Evolutionary conservation across 2,888 invertebrate species (phyloP).

Genomic region (Seira musarum): DNA sequence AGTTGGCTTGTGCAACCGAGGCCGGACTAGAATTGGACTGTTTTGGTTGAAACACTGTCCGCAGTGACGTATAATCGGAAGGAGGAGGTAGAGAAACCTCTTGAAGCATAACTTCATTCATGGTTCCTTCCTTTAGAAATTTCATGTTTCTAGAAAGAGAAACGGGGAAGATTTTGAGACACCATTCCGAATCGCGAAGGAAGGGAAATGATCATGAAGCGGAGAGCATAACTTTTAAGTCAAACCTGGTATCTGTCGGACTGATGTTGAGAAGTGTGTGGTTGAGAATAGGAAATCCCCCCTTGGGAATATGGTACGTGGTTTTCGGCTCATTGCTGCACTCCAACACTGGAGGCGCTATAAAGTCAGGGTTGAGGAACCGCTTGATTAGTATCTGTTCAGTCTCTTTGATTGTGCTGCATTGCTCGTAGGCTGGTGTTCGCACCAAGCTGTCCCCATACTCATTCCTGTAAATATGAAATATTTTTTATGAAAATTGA

Average conservation of each 20-base stretch:
- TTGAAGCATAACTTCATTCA: slow-evolving; percentile 66
- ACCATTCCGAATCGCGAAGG: too few species aligned
- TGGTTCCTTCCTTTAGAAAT: slow-evolving; percentile 68
- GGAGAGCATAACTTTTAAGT: slow-evolving; percentile 57
- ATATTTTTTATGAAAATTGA: not conserved
- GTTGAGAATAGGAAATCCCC: slow-evolving; percentile 88
- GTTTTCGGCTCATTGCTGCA: slow-evolving; percentile 63
- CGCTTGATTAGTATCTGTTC: slow-evolving; percentile 79
- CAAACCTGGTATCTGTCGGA: slow-evolving; percentile 79
- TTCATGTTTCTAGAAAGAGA: slow-evolving; percentile 62
- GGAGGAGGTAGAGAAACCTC: slow-evolving; percentile 64
- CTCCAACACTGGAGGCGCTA: slow-evolving; percentile 81
- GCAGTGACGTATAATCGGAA: slow-evolving; percentile 64
- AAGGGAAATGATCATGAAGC: not conserved
- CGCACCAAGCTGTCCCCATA: slow-evolving; percentile 83
- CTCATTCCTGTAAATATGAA: slow-evolving; percentile 58
- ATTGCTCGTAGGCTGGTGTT: slow-evolving; percentile 83
- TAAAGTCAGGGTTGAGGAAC: slow-evolving; percentile 83
- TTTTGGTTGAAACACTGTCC: slow-evolving; percentile 69
- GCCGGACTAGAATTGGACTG: slow-evolving; percentile 79
- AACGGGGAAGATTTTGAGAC: not conserved
- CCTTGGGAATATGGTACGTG: slow-evolving; percentile 71
- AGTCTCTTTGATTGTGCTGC: slow-evolving; percentile 79
- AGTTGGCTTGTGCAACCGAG: slow-evolving; percentile 95
- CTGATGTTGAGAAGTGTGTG: slow-evolving; percentile 83